Evolutionary conservation across 2,113 vertebrate species (phyloP).

Genomic region (Zosterops lateralis): DNA sequence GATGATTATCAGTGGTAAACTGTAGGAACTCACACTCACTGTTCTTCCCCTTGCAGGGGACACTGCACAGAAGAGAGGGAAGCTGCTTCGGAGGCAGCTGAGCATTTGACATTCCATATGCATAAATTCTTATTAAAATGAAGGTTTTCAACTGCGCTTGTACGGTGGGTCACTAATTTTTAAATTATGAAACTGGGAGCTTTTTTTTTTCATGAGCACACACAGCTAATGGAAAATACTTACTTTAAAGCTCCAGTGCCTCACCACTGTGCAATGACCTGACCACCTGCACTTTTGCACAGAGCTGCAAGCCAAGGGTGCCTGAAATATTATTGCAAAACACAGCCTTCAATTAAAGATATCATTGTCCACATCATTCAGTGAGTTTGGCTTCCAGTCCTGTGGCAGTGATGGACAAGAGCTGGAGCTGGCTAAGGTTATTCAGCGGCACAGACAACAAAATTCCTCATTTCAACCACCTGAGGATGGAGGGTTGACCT

Average conservation of each 20-base stretch:
- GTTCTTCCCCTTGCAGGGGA: background rate
- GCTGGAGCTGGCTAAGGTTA: background rate
- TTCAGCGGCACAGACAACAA: background rate
- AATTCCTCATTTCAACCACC: background rate
- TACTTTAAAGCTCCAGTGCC: background rate
- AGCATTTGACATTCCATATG: background rate
- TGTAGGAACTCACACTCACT: background rate
- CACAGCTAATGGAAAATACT: background rate
- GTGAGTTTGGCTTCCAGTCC: background rate
- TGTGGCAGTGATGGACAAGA: background rate
- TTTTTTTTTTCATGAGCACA: background rate
- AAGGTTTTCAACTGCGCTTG: background rate
- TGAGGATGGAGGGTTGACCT: background rate
- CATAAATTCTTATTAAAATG: background rate
- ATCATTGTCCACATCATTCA: background rate
- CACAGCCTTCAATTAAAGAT: background rate
- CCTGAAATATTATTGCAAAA: background rate
- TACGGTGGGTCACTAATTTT: background rate
- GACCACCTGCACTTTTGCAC: background rate
- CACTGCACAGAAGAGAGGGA: background rate
- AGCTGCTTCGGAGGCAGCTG: constrained; percentile 1
- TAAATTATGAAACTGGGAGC: background rate
- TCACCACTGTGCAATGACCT: background rate
- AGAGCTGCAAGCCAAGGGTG: background rate
- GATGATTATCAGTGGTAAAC: background rate